Evolutionary conservation across 1,140 invertebrate species (phyloP).

Genomic region (Schlechtendalia chinensis): DNA sequence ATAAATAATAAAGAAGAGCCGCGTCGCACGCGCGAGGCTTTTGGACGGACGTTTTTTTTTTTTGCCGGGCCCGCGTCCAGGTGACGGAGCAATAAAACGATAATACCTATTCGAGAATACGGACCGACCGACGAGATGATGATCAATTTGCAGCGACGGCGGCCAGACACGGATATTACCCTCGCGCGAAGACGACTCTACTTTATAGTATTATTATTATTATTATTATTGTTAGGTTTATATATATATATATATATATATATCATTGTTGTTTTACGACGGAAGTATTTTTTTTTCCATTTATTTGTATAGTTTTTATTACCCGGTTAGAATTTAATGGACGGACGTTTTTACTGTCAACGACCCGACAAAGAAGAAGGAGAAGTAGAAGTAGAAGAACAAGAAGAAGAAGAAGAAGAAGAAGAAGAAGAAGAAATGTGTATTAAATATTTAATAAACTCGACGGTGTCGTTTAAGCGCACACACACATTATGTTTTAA

Average conservation of each 20-base stretch:
- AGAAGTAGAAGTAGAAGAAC: no score
- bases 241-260: not conserved
- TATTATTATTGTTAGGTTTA: no score
- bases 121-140: conserved; percentile 9
- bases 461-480: not conserved
- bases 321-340: not conserved
- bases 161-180: not conserved
- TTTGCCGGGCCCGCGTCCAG: conserved; percentile 3
- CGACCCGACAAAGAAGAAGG: no score
- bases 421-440: not conserved
- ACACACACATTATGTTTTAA: not conserved
- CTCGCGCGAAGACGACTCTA: not conserved
- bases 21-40: not conserved
- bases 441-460: not conserved
- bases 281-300: no score
- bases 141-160: not conserved
- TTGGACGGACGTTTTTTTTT: conserved; percentile 4
- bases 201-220: not conserved
- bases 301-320: no score
- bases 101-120: not conserved
- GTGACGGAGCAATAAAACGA: conserved; percentile 23
- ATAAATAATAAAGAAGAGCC: not conserved
- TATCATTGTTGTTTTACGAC: conserved; percentile 9
- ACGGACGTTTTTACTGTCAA: not conserved
- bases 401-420: no score